phyloP scores from a whole-genome alignment of 2,113 vertebrate genomes.

The Stigmatopora nigra region DNA sequence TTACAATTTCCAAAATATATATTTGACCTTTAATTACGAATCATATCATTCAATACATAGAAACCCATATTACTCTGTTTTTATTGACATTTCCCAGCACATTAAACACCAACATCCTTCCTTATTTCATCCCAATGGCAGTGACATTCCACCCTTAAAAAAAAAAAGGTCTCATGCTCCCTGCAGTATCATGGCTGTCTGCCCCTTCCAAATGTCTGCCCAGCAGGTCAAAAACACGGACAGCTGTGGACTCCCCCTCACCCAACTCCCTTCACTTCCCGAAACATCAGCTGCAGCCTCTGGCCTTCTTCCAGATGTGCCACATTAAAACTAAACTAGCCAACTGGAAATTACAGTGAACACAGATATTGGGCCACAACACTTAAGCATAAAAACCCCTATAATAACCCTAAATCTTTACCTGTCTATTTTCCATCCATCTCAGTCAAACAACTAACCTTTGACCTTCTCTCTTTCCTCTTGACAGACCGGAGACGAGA shows the following conservation, averaged over 20 bases:
- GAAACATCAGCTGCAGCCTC: slow-evolving; percentile 19
- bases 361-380: not conserved
- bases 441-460: slow-evolving; percentile 43
- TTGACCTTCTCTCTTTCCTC: slow-evolving; percentile 9
- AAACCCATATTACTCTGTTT: no score
- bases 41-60: no score
- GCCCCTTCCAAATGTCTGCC: slow-evolving; percentile 7
- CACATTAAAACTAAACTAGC: slow-evolving; percentile 31
- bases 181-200: slow-evolving; percentile 39
- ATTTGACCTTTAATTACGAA: no score
- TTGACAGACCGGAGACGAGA: slow-evolving; percentile 35
- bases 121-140: slow-evolving; percentile 14
- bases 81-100: no score
- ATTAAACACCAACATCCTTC: slow-evolving; percentile 3
- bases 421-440: slow-evolving; percentile 18
- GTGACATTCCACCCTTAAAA: slow-evolving; percentile 23
- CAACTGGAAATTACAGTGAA: slow-evolving; percentile 12
- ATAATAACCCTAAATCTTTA: not conserved
- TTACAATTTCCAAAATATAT: not conserved
- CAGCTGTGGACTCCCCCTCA: slow-evolving; percentile 34
- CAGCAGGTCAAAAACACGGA: slow-evolving; percentile 38
- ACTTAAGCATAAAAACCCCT: not conserved
- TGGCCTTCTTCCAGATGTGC: slow-evolving; percentile 21
- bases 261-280: slow-evolving; percentile 1
- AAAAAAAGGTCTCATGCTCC: slow-evolving; percentile 25